A percentile compares a stretch with the other conserved stretches of the same genome.
phyloP scores from a whole-genome alignment of 1,140 invertebrate genomes.

The Temnothorax longispinosus region DNA sequence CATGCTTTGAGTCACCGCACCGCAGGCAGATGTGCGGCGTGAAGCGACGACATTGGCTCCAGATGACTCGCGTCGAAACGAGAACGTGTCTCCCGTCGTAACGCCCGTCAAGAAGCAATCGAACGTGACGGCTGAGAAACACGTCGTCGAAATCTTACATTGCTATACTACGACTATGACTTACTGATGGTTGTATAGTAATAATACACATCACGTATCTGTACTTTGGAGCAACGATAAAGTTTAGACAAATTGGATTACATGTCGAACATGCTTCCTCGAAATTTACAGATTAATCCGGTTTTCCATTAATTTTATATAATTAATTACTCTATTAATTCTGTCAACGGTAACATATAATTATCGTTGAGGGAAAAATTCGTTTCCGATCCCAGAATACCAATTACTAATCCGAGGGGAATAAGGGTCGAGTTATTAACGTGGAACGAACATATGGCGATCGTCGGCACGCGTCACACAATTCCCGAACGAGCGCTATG shows the following conservation, averaged over 20 bases:
- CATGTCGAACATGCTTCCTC: neutral
- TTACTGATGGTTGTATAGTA: neutral
- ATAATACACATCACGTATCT: neutral
- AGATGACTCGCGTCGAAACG: slow-evolving; percentile 45
- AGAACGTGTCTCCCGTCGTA: slow-evolving; percentile 1
- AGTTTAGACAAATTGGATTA: neutral
- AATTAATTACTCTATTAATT: neutral
- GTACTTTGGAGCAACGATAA: neutral
- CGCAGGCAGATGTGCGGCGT: slow-evolving; percentile 4
- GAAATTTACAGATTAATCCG: neutral
- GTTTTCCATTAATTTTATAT: neutral
- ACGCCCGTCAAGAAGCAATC: slow-evolving; percentile 19
- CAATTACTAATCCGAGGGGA: neutral
- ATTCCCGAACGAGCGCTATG: slow-evolving; percentile 36
- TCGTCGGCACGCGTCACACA: slow-evolving; percentile 65
- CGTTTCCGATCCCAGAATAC: neutral
- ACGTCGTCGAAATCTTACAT: neutral
- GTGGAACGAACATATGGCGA: slow-evolving; percentile 64
- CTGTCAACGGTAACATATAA: neutral
- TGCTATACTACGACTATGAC: neutral
- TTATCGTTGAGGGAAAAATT: neutral
- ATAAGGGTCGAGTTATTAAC: slow-evolving; percentile 13
- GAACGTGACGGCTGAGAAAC: slow-evolving; percentile 32
- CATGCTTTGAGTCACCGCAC: slow-evolving; percentile 26
- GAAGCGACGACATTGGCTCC: slow-evolving; percentile 29